phyloP scores from a whole-genome alignment of 1,140 invertebrate genomes.

The Brachionus calyciflorus region DNA sequence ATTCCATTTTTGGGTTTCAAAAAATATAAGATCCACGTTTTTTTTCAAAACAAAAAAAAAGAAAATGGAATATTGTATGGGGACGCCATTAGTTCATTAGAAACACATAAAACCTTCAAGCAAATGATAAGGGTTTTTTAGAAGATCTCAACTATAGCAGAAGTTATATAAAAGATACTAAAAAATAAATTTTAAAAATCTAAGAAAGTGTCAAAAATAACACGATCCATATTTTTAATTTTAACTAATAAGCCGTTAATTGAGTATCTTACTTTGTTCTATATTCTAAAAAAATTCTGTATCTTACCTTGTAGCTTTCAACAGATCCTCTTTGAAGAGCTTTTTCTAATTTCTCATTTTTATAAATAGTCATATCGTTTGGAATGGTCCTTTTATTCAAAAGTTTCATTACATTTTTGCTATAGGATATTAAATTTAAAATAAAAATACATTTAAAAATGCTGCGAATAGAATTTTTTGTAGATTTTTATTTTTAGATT shows the following conservation, averaged over 20 bases:
- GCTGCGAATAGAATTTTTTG: not conserved
- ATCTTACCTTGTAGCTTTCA: not conserved
- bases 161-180: too few relatives aligned
- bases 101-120: too few relatives aligned
- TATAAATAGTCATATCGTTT: slow-evolving; percentile 28
- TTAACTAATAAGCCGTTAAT: too few relatives aligned
- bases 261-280: too few relatives aligned
- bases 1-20: too few relatives aligned
- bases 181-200: not conserved
- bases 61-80: too few relatives aligned
- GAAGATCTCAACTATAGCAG: too few relatives aligned
- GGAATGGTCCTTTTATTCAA: not conserved
- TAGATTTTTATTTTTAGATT: not conserved
- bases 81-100: too few relatives aligned
- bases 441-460: slow-evolving; percentile 31
- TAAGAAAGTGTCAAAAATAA: not conserved
- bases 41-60: too few relatives aligned
- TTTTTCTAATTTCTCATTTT: slow-evolving; percentile 44
- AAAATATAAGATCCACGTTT: too few relatives aligned
- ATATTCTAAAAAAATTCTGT: not conserved
- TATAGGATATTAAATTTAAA: not conserved
- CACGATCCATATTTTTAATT: too few relatives aligned
- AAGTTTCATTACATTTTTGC: slow-evolving; percentile 41
- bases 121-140: too few relatives aligned
- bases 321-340: not conserved